Evolutionary conservation across 2,888 invertebrate genomes (phyloP).

Genomic region (Monoplex corrugatus): DNA sequence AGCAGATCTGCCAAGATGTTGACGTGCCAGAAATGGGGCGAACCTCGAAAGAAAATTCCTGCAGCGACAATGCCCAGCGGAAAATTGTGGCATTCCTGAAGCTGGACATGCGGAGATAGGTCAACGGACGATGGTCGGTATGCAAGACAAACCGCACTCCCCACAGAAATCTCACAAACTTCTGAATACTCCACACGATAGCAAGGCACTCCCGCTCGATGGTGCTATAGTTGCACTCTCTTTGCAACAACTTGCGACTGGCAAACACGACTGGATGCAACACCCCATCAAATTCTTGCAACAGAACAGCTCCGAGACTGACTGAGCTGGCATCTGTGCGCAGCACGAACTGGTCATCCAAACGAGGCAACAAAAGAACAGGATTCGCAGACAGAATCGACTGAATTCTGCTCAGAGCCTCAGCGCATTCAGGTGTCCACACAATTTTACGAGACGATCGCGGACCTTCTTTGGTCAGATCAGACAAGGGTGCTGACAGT

Average conservation of each 20-base stretch:
- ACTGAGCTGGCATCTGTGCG: background rate
- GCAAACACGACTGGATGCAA: background rate
- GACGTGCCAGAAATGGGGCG: background rate
- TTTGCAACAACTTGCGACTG: too few species aligned
- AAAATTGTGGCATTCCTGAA: too few species aligned
- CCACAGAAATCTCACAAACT: background rate
- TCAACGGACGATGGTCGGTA: too few species aligned
- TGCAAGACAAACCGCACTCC: background rate
- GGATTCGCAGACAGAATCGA: conserved; percentile 51
- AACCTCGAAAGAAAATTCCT: background rate
- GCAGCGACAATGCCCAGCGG: background rate
- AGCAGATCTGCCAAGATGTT: too few species aligned
- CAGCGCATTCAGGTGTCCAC: conserved; percentile 56
- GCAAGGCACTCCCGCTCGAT: too few species aligned
- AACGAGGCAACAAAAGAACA: conserved; percentile 41
- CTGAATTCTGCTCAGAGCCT: conserved; percentile 55
- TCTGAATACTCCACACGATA: too few species aligned
- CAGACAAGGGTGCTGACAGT: conserved; percentile 54
- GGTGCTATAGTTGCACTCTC: too few species aligned
- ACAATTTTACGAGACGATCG: background rate
- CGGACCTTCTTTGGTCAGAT: conserved; percentile 32
- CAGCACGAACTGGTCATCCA: conserved; percentile 1
- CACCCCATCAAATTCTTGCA: background rate
- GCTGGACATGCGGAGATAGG: too few species aligned
- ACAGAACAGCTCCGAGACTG: background rate